These are phyloP conservation scores for Ceratosolen solmsi DNA, from an alignment of 1,140 invertebrate genomes.

Conservation along the genomic window DNA sequence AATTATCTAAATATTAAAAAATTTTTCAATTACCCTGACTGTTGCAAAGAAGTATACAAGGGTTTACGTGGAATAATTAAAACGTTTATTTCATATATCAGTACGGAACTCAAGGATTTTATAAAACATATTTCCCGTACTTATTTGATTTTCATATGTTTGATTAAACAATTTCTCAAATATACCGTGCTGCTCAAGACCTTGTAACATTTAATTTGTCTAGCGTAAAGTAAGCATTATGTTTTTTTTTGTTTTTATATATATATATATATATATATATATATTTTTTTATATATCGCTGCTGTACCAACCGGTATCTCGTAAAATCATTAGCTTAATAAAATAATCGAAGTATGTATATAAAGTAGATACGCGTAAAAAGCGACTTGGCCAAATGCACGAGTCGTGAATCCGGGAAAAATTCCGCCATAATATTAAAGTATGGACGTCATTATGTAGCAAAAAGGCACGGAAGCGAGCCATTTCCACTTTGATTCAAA, in stretches of 20 bases:
- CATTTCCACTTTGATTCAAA: background rate
- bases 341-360: background rate
- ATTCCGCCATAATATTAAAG: background rate
- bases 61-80: background rate
- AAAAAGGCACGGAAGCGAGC: background rate
- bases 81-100: too few relatives aligned
- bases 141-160: background rate
- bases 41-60: background rate
- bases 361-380: too few relatives aligned
- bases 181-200: background rate
- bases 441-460: background rate
- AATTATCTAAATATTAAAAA: background rate
- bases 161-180: background rate
- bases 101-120: background rate
- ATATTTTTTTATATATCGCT: too few relatives aligned
- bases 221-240: background rate
- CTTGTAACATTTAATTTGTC: conserved; percentile 20
- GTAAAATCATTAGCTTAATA: background rate
- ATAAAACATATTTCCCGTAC: background rate
- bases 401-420: too few relatives aligned
- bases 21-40: background rate
- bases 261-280: too few relatives aligned
- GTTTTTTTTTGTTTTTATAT: too few relatives aligned
- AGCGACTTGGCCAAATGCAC: too few relatives aligned
- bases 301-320: too few relatives aligned